phyloP scores from a whole-genome alignment of 2,113 vertebrate species.

The Cepphus grylle region DNA sequence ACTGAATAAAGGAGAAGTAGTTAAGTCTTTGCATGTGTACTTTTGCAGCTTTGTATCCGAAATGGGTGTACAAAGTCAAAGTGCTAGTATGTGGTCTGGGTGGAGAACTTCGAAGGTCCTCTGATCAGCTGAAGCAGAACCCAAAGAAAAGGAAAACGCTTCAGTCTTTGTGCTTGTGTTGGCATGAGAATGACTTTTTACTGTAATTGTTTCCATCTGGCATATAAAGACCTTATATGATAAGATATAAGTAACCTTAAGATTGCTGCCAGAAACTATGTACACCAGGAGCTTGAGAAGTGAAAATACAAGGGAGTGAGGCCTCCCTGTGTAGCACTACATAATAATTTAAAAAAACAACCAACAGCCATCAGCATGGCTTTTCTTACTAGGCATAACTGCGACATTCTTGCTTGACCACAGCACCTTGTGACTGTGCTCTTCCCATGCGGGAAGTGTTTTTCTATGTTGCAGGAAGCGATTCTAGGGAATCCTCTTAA shows the following conservation, averaged over 20 bases:
- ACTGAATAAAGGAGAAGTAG: background rate
- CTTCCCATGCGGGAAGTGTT: rapidly evolving
- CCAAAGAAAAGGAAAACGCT: background rate
- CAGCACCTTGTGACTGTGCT: background rate
- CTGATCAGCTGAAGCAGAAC: background rate
- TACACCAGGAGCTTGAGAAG: background rate
- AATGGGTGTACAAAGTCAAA: background rate
- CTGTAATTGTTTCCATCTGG: background rate
- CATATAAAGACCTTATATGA: background rate
- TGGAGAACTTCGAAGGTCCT: background rate
- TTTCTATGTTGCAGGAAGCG: background rate
- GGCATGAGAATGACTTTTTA: background rate
- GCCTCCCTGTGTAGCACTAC: background rate
- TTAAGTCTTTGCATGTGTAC: background rate
- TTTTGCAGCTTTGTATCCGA: background rate
- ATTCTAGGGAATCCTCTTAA: background rate
- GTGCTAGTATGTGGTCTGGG: background rate
- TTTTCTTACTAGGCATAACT: background rate
- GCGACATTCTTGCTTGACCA: background rate
- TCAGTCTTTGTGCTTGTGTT: background rate
- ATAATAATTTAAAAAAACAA: background rate
- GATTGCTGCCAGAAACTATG: background rate
- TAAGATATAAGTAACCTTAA: background rate
- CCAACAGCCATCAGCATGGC: background rate
- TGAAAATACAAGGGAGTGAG: background rate